Conservation (phyloP, 30 jellyfish, hydroid and myxozoan genomes). For the Aurelia sp. region DNA sequence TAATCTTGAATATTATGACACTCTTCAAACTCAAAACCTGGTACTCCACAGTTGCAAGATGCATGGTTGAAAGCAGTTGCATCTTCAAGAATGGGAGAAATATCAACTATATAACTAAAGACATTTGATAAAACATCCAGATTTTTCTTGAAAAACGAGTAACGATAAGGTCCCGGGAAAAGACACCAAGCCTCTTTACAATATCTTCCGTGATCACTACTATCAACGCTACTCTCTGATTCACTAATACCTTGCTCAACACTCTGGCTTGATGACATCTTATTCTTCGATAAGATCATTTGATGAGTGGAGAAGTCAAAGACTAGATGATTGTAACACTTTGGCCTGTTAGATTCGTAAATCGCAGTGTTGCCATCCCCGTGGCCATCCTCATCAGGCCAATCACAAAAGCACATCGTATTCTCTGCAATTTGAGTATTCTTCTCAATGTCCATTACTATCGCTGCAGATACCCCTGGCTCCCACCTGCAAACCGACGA, state of each 20-base stretch:
- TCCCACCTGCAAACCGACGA: neutral
- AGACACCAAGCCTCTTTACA: neutral
- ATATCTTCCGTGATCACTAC: neutral
- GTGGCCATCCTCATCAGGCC: constrained; percentile 72
- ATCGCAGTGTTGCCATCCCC: constrained; percentile 46
- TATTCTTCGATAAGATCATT: constrained; percentile 6
- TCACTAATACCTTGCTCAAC: neutral
- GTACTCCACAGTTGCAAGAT: constrained; percentile 67
- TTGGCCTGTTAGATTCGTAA: neutral
- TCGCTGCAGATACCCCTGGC: constrained; percentile 50
- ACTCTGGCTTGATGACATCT: neutral
- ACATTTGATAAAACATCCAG: constrained; percentile 4
- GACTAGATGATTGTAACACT: constrained; percentile 63
- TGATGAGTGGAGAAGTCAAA: constrained; percentile 55
- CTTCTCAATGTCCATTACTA: constrained; percentile 5
- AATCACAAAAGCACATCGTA: constrained; percentile 51
- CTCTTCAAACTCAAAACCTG: constrained; percentile 38
- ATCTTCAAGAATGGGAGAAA: constrained; percentile 29
- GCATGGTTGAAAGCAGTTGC: constrained; percentile 72
- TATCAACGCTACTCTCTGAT: no score
- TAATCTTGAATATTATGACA: constrained; percentile 55
- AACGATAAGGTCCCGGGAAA: neutral
- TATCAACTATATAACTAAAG: constrained; percentile 30
- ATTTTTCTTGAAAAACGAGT: neutral
- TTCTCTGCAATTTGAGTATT: neutral